Conservation (phyloP, 2,113 vertebrate genomes). For the Corythoichthys intestinalis region DNA sequence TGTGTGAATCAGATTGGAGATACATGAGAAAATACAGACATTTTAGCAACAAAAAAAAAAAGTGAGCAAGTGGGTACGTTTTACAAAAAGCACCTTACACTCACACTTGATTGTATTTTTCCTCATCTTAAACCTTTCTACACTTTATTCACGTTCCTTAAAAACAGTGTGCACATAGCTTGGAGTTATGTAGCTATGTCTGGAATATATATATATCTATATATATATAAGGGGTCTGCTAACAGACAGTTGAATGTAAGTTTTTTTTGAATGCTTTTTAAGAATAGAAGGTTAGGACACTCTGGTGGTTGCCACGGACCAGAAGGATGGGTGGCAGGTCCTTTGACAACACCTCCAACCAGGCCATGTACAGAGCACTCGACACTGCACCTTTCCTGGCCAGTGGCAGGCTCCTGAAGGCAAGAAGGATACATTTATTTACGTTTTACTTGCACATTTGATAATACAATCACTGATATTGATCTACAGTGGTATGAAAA, state of each 20-base stretch:
- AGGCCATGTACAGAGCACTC: conserved; percentile 94
- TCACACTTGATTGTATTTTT: conserved; percentile 11
- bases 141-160: conserved; percentile 17
- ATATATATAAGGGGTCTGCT: conserved; percentile 46
- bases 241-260: conserved; percentile 38
- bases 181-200: conserved; percentile 22
- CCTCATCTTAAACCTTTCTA: conserved; percentile 29
- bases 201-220: conserved; percentile 31
- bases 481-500: no score
- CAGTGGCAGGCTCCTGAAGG: conserved; percentile 88
- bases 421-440: not conserved
- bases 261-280: conserved; percentile 70
- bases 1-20: conserved; percentile 25
- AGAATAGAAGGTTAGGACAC: conserved; percentile 98
- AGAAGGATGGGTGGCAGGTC: conserved; percentile 91
- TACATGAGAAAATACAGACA: conserved; percentile 30
- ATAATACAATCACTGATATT: no score
- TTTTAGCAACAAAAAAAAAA: conserved; percentile 30
- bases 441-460: not conserved
- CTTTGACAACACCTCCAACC: conserved; percentile 90
- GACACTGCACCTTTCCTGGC: conserved; percentile 92
- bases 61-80: conserved; percentile 23
- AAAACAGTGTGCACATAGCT: conserved; percentile 23
- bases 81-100: conserved; percentile 6
- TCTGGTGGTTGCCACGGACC: conserved; percentile 98